Conservation (phyloP, 2,888 invertebrate genomes). For the Embidobia sp. region DNA sequence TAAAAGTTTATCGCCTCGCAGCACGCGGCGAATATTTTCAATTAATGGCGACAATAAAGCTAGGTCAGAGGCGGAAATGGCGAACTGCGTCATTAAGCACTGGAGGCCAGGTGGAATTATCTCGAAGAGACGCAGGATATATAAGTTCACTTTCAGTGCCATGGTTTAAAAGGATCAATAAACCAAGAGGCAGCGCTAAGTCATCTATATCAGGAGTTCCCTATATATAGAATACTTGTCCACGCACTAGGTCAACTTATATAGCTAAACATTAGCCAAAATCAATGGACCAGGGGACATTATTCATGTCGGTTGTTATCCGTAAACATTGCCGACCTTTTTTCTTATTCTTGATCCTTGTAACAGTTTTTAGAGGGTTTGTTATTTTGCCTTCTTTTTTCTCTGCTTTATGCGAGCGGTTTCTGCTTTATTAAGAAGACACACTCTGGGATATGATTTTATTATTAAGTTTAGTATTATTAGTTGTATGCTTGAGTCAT, state of each 20-base stretch:
- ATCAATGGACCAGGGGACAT: conserved; percentile 69
- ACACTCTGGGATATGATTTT: too few relatives aligned
- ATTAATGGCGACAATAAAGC: conserved; percentile 20
- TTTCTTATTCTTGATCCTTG: background rate
- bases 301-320: conserved; percentile 13
- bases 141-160: conserved; percentile 67
- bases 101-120: conserved; percentile 46
- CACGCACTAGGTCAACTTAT: conserved; percentile 81
- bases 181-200: conserved; percentile 77
- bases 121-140: conserved; percentile 38
- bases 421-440: too few relatives aligned
- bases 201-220: conserved; percentile 73
- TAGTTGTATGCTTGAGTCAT: too few relatives aligned
- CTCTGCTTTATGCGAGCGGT: too few relatives aligned
- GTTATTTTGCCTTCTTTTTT: too few relatives aligned
- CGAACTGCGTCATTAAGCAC: conserved; percentile 52
- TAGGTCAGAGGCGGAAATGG: conserved; percentile 27
- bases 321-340: conserved; percentile 2
- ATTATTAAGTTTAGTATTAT: too few relatives aligned
- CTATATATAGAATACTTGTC: conserved; percentile 76
- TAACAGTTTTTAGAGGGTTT: too few relatives aligned
- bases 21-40: conserved; percentile 13
- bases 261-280: conserved; percentile 76
- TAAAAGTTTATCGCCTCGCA: conserved; percentile 22
- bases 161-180: conserved; percentile 78